Evolutionary conservation across 2,113 vertebrate genomes (phyloP), one percentile per base, ranked within the genome.

Genomic region (Zosterops pallidus): DNA sequence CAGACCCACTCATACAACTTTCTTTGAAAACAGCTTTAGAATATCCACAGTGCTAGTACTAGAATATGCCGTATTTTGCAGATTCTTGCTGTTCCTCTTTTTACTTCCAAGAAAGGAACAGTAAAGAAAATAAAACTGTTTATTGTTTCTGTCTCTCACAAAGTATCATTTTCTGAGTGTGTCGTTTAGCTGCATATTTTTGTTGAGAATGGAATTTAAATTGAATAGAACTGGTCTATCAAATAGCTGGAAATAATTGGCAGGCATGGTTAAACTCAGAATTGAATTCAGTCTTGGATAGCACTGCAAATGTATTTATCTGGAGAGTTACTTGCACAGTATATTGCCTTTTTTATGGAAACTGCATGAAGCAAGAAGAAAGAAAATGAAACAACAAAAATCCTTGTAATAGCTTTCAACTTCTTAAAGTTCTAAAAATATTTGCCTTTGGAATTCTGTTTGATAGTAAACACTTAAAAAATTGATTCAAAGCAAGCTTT

Each of bases 201-300:
- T 92, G 4, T 71, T 88, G 53, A 52, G 62, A 83, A 71, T 63
- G 25, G 47, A 92, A 95, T 65, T 84, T 89, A 93, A 67, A 90
- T 87, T 95, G 52, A 92, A 92, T 70, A 80, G 39, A 93, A 47
- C 46, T 62, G 22, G 56, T 77, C 39, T 81, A 77, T 90, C 92
- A 95, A 74, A 75, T 14, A 80, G 57, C 28, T 91, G 41, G 59
- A 89, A 94, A 91, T 88, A 96, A 96, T 93, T 96, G 80, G 44
- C 37, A 91, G 82, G 39, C 71, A 83, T 47, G 22, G 67, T 91
- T 94, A 93, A 94, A 79, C 65, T 81, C 59, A 57, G 78, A 97
- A 93, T 68, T 96, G 26, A 91, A 91, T 93, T 94, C 74, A 76
- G 57, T 65, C 37, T 83, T 81, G 46, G 44, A 68, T 53, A 85